phyloP scores from a whole-genome alignment of 2,888 invertebrate genomes.

The Esperia sulphurella region DNA sequence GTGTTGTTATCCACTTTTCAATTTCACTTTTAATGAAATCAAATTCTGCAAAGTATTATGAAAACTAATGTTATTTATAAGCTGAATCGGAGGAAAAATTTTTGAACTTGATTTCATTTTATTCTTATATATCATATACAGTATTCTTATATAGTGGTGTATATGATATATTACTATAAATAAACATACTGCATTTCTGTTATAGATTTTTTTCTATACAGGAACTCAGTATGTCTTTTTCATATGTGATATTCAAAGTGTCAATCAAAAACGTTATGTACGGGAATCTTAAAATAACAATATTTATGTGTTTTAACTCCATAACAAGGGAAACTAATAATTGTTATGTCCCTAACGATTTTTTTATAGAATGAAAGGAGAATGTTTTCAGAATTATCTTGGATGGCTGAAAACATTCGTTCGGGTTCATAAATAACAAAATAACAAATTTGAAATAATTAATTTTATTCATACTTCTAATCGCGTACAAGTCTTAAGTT shows the following conservation, averaged over 20 bases:
- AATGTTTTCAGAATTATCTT: slow-evolving; percentile 22
- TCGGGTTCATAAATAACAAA: slow-evolving; percentile 18
- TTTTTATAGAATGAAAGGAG: slow-evolving; percentile 14
- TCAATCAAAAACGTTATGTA: slow-evolving; percentile 62
- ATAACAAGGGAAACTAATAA: slow-evolving; percentile 49
- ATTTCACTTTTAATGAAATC: too few species aligned
- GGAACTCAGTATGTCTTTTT: neutral
- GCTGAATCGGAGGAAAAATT: too few species aligned
- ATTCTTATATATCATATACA: too few species aligned
- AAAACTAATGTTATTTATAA: too few species aligned
- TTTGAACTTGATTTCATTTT: too few species aligned
- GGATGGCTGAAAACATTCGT: slow-evolving; percentile 26
- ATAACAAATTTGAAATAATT: slow-evolving; percentile 18
- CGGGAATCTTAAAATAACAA: slow-evolving; percentile 31
- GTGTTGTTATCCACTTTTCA: too few species aligned
- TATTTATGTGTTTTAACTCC: slow-evolving; percentile 52
- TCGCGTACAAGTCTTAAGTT: slow-evolving; percentile 33
- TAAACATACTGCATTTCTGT: too few species aligned
- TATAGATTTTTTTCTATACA: too few species aligned
- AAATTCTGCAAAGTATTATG: too few species aligned
- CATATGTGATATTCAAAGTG: slow-evolving; percentile 58
- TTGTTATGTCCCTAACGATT: slow-evolving; percentile 34
- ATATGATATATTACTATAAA: too few species aligned
- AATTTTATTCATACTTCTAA: slow-evolving; percentile 40
- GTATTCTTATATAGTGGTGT: too few species aligned